phyloP scores from a whole-genome alignment of 2,113 vertebrate species.

The Aix galericulata region DNA sequence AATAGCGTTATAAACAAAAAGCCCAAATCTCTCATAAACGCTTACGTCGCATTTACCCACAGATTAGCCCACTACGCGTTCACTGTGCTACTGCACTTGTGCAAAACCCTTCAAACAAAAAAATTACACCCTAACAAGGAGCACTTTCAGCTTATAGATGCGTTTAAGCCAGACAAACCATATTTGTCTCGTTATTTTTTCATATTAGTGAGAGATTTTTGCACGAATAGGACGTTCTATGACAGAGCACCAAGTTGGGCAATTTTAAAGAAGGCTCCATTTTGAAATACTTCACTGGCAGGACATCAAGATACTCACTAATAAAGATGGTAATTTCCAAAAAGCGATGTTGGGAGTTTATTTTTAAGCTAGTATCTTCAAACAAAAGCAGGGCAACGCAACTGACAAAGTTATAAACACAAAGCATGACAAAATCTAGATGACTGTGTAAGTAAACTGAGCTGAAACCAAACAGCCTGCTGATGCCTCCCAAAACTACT shows the following conservation, averaged over 20 bases:
- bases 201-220: background rate
- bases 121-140: background rate
- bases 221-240: background rate
- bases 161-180: background rate
- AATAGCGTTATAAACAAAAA: slow-evolving; percentile 47
- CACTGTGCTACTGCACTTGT: background rate
- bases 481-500: background rate
- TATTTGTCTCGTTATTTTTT: background rate
- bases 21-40: background rate
- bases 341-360: background rate
- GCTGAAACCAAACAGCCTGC: background rate
- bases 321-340: background rate
- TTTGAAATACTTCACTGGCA: background rate
- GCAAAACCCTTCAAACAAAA: background rate
- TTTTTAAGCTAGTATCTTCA: background rate
- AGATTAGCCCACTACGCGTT: background rate
- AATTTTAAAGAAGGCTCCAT: background rate
- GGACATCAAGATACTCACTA: background rate
- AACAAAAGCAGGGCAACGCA: background rate
- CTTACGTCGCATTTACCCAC: background rate
- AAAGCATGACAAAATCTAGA: background rate
- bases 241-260: background rate
- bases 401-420: background rate
- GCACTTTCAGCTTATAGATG: background rate
- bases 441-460: background rate